phyloP scores from a whole-genome alignment of 2,888 invertebrate genomes.

The Ferrisia virgata region DNA sequence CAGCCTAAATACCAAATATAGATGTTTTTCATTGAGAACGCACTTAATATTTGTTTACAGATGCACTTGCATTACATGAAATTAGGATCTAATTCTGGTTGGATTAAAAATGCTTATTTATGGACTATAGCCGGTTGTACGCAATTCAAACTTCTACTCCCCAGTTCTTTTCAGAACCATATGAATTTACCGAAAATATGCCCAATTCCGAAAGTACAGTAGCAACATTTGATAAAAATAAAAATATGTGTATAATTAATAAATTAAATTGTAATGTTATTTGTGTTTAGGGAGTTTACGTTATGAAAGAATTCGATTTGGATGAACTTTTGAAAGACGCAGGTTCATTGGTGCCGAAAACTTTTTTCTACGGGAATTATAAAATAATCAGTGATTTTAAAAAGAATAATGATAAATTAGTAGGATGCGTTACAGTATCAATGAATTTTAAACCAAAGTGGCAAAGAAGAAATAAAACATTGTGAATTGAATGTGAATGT shows the following conservation, averaged over 20 bases:
- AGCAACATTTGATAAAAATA: background rate
- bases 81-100: background rate
- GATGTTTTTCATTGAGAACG: no score
- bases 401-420: background rate
- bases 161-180: background rate
- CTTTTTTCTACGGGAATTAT: background rate
- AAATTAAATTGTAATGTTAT: background rate
- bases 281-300: background rate
- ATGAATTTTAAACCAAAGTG: background rate
- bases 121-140: background rate
- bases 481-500: no score
- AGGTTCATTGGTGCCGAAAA: background rate
- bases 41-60: background rate
- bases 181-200: background rate
- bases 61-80: background rate
- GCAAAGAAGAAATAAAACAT: background rate
- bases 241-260: background rate
- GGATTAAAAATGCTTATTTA: background rate
- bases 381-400: background rate
- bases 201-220: background rate
- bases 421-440: background rate
- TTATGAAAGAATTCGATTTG: background rate
- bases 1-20: no score
- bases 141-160: background rate
- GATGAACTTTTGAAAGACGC: background rate